Evolutionary conservation across 2,888 invertebrate genomes (phyloP).

Genomic region (Pasiphila rectangulata): DNA sequence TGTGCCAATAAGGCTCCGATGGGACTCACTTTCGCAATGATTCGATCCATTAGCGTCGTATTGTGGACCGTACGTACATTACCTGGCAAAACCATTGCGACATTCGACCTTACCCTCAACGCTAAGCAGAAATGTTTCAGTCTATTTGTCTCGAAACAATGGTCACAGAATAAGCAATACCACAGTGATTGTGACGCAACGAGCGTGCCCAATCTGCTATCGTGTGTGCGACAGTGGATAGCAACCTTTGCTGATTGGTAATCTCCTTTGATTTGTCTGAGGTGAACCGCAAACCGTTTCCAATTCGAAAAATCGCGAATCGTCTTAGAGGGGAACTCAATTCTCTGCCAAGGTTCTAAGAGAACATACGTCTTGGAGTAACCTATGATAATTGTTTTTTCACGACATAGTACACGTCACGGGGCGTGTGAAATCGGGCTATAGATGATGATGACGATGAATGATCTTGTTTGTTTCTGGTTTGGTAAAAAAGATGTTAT

Average conservation of each 20-base stretch:
- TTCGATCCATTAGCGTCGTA: conserved; percentile 12
- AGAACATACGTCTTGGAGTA: neutral
- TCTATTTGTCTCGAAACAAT: conserved; percentile 53
- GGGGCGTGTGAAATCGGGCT: too few species aligned
- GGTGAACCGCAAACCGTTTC: conserved; percentile 32
- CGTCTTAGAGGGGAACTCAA: neutral
- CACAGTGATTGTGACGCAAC: conserved; percentile 41
- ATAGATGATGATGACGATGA: too few species aligned
- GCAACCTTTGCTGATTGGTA: conserved; percentile 15
- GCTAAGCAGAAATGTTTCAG: conserved; percentile 30
- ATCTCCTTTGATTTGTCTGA: conserved; percentile 27
- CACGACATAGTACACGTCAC: too few species aligned
- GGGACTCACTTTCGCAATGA: conserved; percentile 16
- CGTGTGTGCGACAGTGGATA: conserved; percentile 16
- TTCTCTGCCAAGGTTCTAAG: conserved; percentile 1
- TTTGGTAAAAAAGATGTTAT: too few species aligned
- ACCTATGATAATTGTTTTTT: neutral
- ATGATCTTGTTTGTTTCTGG: too few species aligned
- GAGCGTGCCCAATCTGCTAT: conserved; percentile 42
- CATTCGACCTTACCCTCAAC: conserved; percentile 15
- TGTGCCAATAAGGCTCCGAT: conserved; percentile 11
- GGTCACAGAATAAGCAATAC: conserved; percentile 10
- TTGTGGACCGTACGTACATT: conserved; percentile 13
- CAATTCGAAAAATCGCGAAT: conserved; percentile 9
- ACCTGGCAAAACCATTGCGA: conserved; percentile 16